phyloP scores from a whole-genome alignment of 2,888 invertebrate species.

The Cephus pygmeus region DNA sequence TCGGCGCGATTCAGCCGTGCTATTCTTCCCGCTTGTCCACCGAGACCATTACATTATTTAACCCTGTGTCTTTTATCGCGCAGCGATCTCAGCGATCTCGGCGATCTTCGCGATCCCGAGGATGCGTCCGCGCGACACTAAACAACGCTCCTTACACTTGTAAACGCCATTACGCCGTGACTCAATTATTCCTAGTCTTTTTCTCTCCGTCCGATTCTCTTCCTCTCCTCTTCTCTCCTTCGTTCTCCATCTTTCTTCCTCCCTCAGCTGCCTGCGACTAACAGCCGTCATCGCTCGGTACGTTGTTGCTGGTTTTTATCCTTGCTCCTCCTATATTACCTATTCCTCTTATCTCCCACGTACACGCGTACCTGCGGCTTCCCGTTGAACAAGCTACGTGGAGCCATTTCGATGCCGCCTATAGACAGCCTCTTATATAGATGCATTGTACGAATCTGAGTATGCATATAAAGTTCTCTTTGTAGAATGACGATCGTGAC shows the following conservation, averaged over 20 bases:
- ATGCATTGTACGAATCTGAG: neutral
- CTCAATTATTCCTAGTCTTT: constrained; percentile 43
- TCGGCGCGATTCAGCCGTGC: neutral
- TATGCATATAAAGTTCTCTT: neutral
- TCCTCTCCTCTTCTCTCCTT: constrained; percentile 15
- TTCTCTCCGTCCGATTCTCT: neutral
- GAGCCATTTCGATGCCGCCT: too few species aligned
- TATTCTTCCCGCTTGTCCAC: neutral
- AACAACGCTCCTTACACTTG: constrained; percentile 39
- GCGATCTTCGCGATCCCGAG: constrained; percentile 28
- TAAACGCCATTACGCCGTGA: constrained; percentile 42
- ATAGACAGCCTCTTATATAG: too few species aligned
- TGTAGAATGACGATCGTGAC: neutral
- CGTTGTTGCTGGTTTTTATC: neutral
- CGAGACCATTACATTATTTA: constrained; percentile 44
- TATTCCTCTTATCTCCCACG: neutral
- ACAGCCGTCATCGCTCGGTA: constrained; percentile 23
- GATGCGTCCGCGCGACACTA: constrained; percentile 27
- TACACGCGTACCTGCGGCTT: neutral
- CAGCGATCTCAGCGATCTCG: constrained; percentile 39
- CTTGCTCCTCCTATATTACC: neutral
- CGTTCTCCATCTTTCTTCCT: constrained; percentile 23
- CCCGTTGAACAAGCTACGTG: neutral
- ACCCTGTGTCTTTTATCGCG: constrained; percentile 18
- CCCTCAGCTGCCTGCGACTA: constrained; percentile 21